Base-by-base conservation (phyloP, 2,113 vertebrate species). In the Lycaon pictus region DNA sequence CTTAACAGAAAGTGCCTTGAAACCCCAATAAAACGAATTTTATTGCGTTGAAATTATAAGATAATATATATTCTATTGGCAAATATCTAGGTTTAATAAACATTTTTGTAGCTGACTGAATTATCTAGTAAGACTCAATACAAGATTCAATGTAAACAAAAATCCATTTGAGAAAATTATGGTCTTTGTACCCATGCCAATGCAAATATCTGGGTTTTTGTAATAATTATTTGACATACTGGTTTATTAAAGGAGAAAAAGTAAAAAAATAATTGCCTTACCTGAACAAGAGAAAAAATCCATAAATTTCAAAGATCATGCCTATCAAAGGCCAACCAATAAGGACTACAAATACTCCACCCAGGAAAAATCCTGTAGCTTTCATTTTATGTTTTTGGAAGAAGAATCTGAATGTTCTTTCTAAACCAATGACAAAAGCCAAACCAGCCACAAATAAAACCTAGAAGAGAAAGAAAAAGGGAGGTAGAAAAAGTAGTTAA, bases 311-410 rank as follows among this genome's bases (percentile, higher is more conserved):
- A 95, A 99, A 99, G 87, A 99, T 99, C 93, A 99, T 99, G 84
- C 99, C 99, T 86, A 99, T 98, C 86, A 99, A 99, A 91, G 99
- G 99, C 99, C 99, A 99, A 11, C 99, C 99, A 51, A 99, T 98
- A 85, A 99, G 99, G 95, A 99, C 99, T 94, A 99, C 99, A 63
- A 99, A 98, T 85, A 99, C 99, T 1, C 99, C 99, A n/a, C 99
- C 99, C 89, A 99, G 98, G 98, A 99, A 99, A 98, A 99, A 99
- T 25, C 99, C 98, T 0, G 99, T 99, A 95, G 99, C 99, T 98
- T 99, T 99, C 98, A 99, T 98, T 99, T 99, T 99, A 98, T 99
- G 99, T 92, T 99, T 99, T 98, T 99, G 99, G 98, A 99, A 99
- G 98, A 99, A 99, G 99, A 99, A 99, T 96, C 99, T 99, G 98